Evolutionary conservation across 2,888 invertebrate species (phyloP), one percentile per base, ranked within the genome.

Genomic region (Lepidocyrtinus sp.): DNA sequence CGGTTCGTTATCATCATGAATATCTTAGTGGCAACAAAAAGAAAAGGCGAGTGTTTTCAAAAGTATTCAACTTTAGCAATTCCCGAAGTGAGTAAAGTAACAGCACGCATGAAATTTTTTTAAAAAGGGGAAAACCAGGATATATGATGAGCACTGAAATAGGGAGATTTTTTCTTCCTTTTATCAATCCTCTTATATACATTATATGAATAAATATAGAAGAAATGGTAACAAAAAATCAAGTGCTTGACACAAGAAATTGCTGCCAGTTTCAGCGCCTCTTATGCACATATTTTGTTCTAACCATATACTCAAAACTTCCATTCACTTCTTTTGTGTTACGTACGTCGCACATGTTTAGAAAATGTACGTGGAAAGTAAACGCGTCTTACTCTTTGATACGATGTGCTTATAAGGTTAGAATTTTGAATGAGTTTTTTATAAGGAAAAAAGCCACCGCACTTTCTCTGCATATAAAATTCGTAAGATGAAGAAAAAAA

Each of bases 191-290:
- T 75, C 75, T 61, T 75, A 75, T 65, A 80, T 55, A 65, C 27
- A 27, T n/a, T 50, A 50, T 36, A 12, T 36, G 12, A n/a, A 50
- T 50, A 17, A 17, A 50, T n/a, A 50, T 5, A 36, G 50, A 17
- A 36, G 62, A 62, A 71, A 78, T 72, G 72, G 71, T 62, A 72
- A 67, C 78, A 78, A 67, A 36, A 63, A n/a, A n/a, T 17, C 50
- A 50, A 50, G 50, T 50, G 50, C 50, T 50, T 2, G 50, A 50
- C n/a, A 50, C 50, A 50, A n/a, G 68, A 67, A 24, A 68, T 67
- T 75, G 80, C 80, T 80, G 80, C 80, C 80, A 80, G 80, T 80
- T 80, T 80, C 80, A 80, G 80, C 80, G 80, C 80, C 80, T 80
- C 74, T 80, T 80, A 80, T 80, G 80, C 75, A 75, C 80, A 80